These are phyloP conservation scores for Drosophila fulvimacula DNA, from an alignment of 2,888 invertebrate species.

Conservation along the genomic window DNA sequence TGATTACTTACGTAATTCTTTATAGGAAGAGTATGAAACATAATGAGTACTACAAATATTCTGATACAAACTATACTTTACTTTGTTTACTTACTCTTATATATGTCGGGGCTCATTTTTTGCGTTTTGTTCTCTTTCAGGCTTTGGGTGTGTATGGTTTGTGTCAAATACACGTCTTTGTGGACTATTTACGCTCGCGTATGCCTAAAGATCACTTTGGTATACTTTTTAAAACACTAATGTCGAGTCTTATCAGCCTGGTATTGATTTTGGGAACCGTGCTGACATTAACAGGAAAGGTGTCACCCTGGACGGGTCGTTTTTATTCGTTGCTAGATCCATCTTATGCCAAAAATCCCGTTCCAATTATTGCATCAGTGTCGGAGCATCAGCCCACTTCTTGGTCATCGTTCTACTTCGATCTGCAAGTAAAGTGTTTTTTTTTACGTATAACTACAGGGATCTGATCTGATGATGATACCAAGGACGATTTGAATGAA, in stretches of 20 bases:
- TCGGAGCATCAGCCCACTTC: constrained; percentile 99
- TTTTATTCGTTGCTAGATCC: constrained; percentile 99
- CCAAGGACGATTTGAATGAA: constrained; percentile 69
- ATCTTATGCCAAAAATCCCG: constrained; percentile 99
- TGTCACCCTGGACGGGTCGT: constrained; percentile 93
- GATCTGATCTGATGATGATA: constrained; percentile 54
- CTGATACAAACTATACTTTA: constrained; percentile 51
- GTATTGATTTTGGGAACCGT: constrained; percentile 92
- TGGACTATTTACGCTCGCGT: constrained; percentile 95
- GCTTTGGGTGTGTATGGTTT: constrained; percentile 98
- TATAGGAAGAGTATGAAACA: constrained; percentile 84
- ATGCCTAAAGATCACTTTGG: constrained; percentile 94
- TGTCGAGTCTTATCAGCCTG: constrained; percentile 88
- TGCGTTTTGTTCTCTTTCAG: constrained; percentile 85
- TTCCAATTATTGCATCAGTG: constrained; percentile 99
- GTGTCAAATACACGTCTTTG: constrained; percentile 96
- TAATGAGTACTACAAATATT: constrained; percentile 78
- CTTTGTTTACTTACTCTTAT: neutral
- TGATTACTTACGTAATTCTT: constrained; percentile 67
- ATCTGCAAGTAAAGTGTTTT: constrained; percentile 89
- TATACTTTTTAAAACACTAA: constrained; percentile 90
- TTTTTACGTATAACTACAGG: neutral
- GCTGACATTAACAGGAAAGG: constrained; percentile 96
- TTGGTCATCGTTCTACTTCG: constrained; percentile 99
- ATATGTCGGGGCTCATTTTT: constrained; percentile 54